Conservation (phyloP, 2,888 invertebrate species). For the Cinara cedri region DNA sequence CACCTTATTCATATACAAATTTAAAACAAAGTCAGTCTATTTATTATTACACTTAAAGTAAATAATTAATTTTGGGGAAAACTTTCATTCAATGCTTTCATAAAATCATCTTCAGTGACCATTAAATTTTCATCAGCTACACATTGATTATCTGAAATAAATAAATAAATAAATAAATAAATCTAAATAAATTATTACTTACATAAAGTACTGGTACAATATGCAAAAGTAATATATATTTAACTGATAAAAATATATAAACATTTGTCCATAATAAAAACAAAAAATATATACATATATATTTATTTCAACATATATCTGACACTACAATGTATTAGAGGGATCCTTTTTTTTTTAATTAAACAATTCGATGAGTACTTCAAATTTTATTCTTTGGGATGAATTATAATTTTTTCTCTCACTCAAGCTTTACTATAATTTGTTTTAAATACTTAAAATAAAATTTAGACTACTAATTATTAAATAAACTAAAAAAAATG, state of each 20-base stretch:
- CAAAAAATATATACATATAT: neutral
- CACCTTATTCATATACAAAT: neutral
- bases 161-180: no score
- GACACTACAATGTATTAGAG: no score
- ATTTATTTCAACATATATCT: neutral
- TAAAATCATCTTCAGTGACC: constrained; percentile 45
- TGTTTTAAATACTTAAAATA: no score
- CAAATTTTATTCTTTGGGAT: no score
- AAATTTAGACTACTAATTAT: no score
- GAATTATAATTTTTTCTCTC: no score
- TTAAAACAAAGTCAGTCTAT: constrained; percentile 18
- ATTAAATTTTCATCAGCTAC: neutral
- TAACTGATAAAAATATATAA: neutral
- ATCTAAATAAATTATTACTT: neutral
- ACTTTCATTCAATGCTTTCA: constrained; percentile 23
- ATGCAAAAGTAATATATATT: neutral
- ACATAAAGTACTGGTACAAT: no score
- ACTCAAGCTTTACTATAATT: no score
- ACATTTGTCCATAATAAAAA: neutral
- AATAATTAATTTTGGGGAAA: neutral
- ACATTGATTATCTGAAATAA: constrained; percentile 18
- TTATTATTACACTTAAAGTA: neutral
- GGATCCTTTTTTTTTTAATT: no score
- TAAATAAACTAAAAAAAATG: no score
- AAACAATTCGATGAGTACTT: no score